Evolutionary conservation across 2,797 vertebrate genomes (phyloP), one percentile per base, ranked within the genome.

Genomic region (Harpagifer antarcticus): DNA sequence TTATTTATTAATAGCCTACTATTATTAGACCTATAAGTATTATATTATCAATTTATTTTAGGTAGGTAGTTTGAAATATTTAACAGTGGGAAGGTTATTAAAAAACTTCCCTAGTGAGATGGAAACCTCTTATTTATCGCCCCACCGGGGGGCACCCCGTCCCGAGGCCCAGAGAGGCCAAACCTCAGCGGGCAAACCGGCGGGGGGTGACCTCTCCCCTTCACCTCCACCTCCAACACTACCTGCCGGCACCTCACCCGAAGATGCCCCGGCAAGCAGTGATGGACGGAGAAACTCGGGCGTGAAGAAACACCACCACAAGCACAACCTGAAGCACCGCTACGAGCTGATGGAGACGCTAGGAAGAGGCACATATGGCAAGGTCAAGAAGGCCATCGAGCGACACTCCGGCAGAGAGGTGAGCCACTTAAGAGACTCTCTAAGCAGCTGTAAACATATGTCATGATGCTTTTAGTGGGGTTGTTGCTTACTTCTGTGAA

Each of bases 261-360:
- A 88, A 4, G 93, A 86, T 45, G 72, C 83, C 58, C 87, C 86
- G 20, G 66, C 85, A 4, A 49, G 85, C 64, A 47, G 87, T 2
- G 94, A 93, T 57, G 92, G 93, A 77, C 93, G 92, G 85, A 95
- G 95, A 79, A 94, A 93, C 89, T 96, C 96, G 2, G 97, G 96
- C 20, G 97, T 97, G 91, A 99, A 98, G 95, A 95, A 98, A 75
- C 98, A 99, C 91, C 97, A 98, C 83, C 98, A 99, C 94, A 99
- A 99, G 84, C 98, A 99, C 90, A 99, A 99, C 94, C 95, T 99
- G 90, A 99, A 99, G 85, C 98, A 99, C 89, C 97, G 98, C 88
- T 99, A 99, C 74, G 97, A 99, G 94, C 94, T 99, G 90, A 96
- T 96, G 93, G 97, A 98, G 94, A 99, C 98, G 43, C 94, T 99